A percentile compares a stretch with the other conserved stretches of the same genome.
Evolutionary conservation across 2,888 invertebrate species (phyloP).

Genomic region (Tubulanus polymorphus): DNA sequence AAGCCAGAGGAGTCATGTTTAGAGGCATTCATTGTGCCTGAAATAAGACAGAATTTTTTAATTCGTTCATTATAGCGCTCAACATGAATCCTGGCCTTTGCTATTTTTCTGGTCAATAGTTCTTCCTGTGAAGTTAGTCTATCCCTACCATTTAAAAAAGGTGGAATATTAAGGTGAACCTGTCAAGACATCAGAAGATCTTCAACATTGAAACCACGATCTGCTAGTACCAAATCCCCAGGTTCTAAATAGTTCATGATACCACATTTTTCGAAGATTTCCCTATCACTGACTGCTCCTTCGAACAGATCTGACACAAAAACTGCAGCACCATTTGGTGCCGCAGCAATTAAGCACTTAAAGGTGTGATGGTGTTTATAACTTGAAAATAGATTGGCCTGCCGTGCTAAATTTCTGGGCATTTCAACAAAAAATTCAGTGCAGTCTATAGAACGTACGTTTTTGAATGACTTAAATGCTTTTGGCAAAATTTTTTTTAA

Average conservation of each 20-base stretch:
- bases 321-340: slow-evolving; percentile 8
- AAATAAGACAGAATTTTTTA: slow-evolving; percentile 7
- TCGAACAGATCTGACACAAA: slow-evolving; percentile 15
- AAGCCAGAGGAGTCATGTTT: background rate
- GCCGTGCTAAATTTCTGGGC: background rate
- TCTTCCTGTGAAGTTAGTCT: slow-evolving; percentile 13
- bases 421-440: slow-evolving; percentile 1
- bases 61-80: slow-evolving; percentile 9
- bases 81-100: slow-evolving; percentile 14
- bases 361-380: slow-evolving; percentile 3
- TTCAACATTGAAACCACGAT: slow-evolving; percentile 10
- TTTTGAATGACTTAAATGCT: background rate
- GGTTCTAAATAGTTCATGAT: slow-evolving; percentile 9
- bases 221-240: slow-evolving; percentile 10
- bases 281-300: slow-evolving; percentile 11
- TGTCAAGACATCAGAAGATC: slow-evolving; percentile 5
- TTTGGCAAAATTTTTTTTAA: background rate
- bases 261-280: slow-evolving; percentile 11
- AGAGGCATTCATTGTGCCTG: background rate
- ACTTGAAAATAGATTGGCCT: background rate
- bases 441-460: background rate
- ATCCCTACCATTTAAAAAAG: slow-evolving; percentile 7
- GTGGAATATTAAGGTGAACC: slow-evolving; percentile 5
- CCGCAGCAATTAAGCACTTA: slow-evolving; percentile 8
- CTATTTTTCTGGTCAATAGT: slow-evolving; percentile 8